Percentiles rank a stretch among this genome's conserved stretches.
Evolutionary conservation across 1,140 invertebrate species (phyloP).

Genomic region (Hyphantria cunea): DNA sequence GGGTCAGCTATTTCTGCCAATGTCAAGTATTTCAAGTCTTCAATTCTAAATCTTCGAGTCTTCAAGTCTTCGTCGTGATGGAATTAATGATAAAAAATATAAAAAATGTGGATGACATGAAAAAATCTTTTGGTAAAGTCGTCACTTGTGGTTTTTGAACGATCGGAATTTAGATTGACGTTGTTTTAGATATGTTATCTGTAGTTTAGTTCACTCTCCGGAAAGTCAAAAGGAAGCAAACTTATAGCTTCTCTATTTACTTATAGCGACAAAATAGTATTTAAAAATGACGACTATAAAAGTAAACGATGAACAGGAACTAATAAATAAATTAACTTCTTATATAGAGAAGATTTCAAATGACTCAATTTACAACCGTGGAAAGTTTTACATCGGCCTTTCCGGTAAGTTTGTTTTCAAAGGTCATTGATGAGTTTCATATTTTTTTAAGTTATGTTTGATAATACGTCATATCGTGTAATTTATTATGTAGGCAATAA

Average conservation of each 20-base stretch:
- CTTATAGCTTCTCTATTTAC: not conserved
- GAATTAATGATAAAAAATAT: too few species aligned
- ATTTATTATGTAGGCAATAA: too few species aligned
- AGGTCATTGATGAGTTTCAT: constrained; percentile 9
- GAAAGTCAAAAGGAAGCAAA: not conserved
- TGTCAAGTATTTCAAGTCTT: too few species aligned
- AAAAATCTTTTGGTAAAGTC: too few species aligned
- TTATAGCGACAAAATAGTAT: not conserved
- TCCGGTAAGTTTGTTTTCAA: constrained; percentile 52
- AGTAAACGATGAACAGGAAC: constrained; percentile 65
- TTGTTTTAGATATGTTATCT: too few species aligned
- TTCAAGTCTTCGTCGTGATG: too few species aligned
- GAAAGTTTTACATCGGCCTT: constrained; percentile 67
- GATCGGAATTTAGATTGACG: too few species aligned
- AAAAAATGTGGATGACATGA: too few species aligned
- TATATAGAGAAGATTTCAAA: constrained; percentile 72
- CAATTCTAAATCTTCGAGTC: too few species aligned
- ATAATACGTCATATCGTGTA: not conserved
- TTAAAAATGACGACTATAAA: constrained; percentile 62
- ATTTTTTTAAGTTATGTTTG: not conserved
- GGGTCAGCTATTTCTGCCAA: too few species aligned
- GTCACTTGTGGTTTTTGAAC: too few species aligned
- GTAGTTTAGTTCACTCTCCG: not conserved
- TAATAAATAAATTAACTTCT: constrained; percentile 60
- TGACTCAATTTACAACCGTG: constrained; percentile 65